Evolutionary conservation across 2,797 vertebrate species (phyloP), one percentile per base, ranked within the genome.

Genomic region (Pseudopleuronectes americanus): DNA sequence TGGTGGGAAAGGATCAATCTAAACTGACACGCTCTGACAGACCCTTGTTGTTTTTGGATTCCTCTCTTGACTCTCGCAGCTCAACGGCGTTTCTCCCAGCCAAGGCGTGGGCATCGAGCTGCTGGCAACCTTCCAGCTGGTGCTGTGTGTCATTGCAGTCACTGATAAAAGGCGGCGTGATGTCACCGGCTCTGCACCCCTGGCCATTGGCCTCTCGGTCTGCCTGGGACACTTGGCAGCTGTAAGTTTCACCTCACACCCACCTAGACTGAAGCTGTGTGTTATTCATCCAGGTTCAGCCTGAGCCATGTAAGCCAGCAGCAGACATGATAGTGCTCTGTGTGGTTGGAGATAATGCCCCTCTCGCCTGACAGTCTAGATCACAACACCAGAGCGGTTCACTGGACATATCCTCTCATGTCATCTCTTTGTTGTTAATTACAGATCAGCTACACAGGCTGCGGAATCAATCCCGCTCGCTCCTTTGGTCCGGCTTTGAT

Each of bases 381-480:
- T 38, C 14, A 19, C 43, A 45, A 16, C 43, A 45, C 9, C 36
- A 36, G 22, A 61, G n/a, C 28, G 45, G 55, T 49, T 31, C 59
- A 56, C 53, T 74, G 54, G 79, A 77, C 19, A 68, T 49, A 62
- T 64, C 64, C 68, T 56, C 53, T 78, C 1, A 66, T 24, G 14
- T 49, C 22, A 8, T 71, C 17, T 45, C 43, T 14, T 60, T 51
- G 68, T 74, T 73, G 62, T 45, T 67, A 55, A 68, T 77, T 58
- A 22, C 85, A 99, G 98, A 99, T 99, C 38, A 98, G 97, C 85
- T 99, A 96, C 91, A 99, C 98, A 0, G 98, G 98, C 60, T 99
- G 98, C 4, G 95, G 98, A 17, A 99, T 99, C 79, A 99, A 99
- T 72, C 98, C 98, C 0, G 98, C 98, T n/a, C 95, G 97, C 36